Base-by-base conservation (phyloP, 2,797 vertebrate species). In the Bryconaethiops microstoma region DNA sequence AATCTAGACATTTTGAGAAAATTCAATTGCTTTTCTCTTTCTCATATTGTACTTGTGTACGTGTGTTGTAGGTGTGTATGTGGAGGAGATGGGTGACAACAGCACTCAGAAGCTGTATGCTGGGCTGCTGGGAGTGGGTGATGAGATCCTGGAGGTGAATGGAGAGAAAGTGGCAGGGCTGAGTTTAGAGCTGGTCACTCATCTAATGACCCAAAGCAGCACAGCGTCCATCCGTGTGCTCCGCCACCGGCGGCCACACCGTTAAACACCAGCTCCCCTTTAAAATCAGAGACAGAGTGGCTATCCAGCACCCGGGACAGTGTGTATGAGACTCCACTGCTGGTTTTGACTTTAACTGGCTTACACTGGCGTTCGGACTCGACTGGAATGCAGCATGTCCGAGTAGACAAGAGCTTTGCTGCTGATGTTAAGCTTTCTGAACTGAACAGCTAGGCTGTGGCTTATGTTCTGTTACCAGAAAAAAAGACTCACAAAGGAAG, bases 111-210 rank as follows among this genome's bases (percentile, higher is more conserved):
- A 97, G 88, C 90, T 97, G 80, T 97, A 96, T 1, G 90, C 95
- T 0, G 96, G 96, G 35, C 92, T 97, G 54, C 93, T 97, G 40
- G 91, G 90, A 0, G 93, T 95, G 1, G 96, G 96, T 4, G 96
- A 97, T 0, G 96, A 98, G 90, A 95, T 97, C 88, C 89, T 97
- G 52, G 96, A 98, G 88, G 94, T 97, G 64, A 95, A 96, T 0
- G 94, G 95, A 0, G 91, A 89, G 42, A 95, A 95, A 0, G 96
- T 97, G 7, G 92, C 94, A 0, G 91, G 91, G 10, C 91, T 97
- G 78, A 95, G 92, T 81, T 85, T 96, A 87, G 88, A 93, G 70
- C 90, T 92, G 29, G 88, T 97, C 79, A 91, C 82, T 0, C 74
- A 91, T 50, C 89, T 96, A 73, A 92, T 97, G 89, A 89, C 91